Evolutionary conservation across 2,113 vertebrate species (phyloP), one percentile per base, ranked within the genome.

Genomic region (Sebastes fasciatus): DNA sequence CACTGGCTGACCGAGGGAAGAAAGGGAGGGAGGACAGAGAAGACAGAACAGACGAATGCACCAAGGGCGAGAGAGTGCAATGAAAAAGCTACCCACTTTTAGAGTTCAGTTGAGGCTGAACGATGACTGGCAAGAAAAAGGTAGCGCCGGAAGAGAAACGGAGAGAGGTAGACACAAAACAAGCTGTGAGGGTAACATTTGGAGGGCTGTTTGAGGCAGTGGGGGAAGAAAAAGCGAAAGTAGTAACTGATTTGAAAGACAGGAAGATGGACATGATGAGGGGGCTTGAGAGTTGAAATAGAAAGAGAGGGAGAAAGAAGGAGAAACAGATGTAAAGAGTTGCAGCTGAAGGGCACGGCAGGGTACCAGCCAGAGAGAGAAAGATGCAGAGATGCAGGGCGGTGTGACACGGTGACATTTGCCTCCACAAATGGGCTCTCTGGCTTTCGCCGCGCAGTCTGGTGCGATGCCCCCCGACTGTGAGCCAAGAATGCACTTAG

Each of bases 401-500:
- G 89, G 85, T 91, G 91, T 93, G 93, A 93, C 90, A 92, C 66
- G 88, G 90, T 94, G 94, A 95, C 92, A 94, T 93, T 97, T 96
- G 94, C 96, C 80, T 78, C 97, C 95, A 96, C 96, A 98, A 99
- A 97, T 97, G 96, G 96, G 95, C 96, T 97, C 96, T 96, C 95
- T 97, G 97, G 97, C 96, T 96, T 96, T 95, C 96, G 94, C 89
- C 90, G 82, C 82, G 46, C 92, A 91, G 93, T 92, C 87, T 92
- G 90, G 84, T 89, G 90, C 71, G 88, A 89, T 93, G 93, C 89
- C 92, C 92, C 92, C 94, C 93, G 78, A 94, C 92, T 94, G 94
- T n/a, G 87, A 98, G 97, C 96, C 97, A 98, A 98, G 97, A 98
- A 99, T 97, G 97, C 97, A 99, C 96, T 99, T 97, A 98, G 95